A percentile compares a stretch with the other conserved stretches of the same genome.
Conservation (phyloP, 1,140 invertebrate species). For the Drosophila repletoides region DNA sequence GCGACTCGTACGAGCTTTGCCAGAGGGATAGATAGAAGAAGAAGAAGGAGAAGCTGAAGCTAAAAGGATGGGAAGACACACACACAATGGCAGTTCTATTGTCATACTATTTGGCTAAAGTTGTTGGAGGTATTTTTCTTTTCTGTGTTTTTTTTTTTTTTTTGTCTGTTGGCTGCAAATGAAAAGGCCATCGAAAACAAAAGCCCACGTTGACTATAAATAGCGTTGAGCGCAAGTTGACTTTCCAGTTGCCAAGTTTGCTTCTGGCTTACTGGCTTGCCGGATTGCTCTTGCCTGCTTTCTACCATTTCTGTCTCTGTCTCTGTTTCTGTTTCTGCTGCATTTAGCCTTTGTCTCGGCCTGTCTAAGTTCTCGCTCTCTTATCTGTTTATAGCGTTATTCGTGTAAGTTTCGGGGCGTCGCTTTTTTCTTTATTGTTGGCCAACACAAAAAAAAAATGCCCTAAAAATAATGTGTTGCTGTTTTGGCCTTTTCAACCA, state of each 20-base stretch:
- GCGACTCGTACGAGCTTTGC: no score
- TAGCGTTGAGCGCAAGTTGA: slow-evolving; percentile 72
- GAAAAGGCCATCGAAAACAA: slow-evolving; percentile 79
- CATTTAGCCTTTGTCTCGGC: slow-evolving; percentile 43
- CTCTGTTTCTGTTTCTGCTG: slow-evolving; percentile 1
- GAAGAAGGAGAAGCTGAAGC: not conserved
- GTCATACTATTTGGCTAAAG: slow-evolving; percentile 55
- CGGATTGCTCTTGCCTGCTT: slow-evolving; percentile 44
- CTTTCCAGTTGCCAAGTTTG: slow-evolving; percentile 68
- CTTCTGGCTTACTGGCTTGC: no score
- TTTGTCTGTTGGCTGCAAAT: slow-evolving; percentile 64
- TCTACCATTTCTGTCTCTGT: slow-evolving; percentile 10
- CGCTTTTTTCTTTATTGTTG: not conserved
- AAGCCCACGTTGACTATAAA: slow-evolving; percentile 76
- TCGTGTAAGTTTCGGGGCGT: slow-evolving; percentile 37
- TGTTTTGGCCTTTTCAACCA: slow-evolving; percentile 10
- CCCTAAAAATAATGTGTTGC: slow-evolving; percentile 22
- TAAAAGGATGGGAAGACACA: not conserved
- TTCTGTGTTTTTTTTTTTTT: slow-evolving; percentile 18
- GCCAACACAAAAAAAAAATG: slow-evolving; percentile 16
- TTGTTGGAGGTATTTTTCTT: slow-evolving; percentile 25
- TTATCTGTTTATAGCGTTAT: slow-evolving; percentile 48
- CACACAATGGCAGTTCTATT: slow-evolving; percentile 42
- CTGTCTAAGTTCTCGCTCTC: slow-evolving; percentile 55
- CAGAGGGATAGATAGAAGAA: not conserved